Evolutionary conservation across 2,797 vertebrate genomes (phyloP).

Genomic region (Clarias platycephalus): DNA sequence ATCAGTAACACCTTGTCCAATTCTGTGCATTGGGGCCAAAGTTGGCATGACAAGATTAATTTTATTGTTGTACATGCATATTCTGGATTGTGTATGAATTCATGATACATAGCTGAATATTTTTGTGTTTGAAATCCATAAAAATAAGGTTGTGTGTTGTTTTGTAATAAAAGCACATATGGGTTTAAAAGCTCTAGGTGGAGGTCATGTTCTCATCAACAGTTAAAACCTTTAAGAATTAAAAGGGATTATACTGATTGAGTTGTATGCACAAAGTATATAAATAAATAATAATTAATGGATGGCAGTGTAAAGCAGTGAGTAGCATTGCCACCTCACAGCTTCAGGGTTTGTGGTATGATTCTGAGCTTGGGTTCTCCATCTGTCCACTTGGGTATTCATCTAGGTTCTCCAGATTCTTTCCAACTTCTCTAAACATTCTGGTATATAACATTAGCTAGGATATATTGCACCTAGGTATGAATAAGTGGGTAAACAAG

Average conservation of each 20-base stretch:
- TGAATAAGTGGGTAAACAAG: neutral
- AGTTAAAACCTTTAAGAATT: neutral
- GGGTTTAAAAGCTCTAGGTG: neutral
- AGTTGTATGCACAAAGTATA: neutral
- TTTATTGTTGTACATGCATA: neutral
- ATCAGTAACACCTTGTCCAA: conserved; percentile 1
- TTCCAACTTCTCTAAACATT: neutral
- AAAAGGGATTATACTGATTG: too few species aligned
- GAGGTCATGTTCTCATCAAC: neutral
- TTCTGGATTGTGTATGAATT: neutral
- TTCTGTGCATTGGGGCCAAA: neutral
- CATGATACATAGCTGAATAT: neutral
- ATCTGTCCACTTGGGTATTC: neutral
- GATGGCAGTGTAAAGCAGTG: neutral
- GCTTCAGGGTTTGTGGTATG: neutral
- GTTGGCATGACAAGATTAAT: neutral
- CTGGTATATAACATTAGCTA: neutral
- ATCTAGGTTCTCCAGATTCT: neutral
- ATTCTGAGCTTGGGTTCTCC: neutral
- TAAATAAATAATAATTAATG: neutral
- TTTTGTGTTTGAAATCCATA: neutral
- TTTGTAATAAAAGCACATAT: neutral
- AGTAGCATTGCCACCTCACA: neutral
- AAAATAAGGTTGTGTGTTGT: neutral
- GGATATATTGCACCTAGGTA: neutral